Evolutionary conservation across 1,140 invertebrate species (phyloP), one percentile per base, ranked within the genome.

Genomic region (Tetragonula clypearis): DNA sequence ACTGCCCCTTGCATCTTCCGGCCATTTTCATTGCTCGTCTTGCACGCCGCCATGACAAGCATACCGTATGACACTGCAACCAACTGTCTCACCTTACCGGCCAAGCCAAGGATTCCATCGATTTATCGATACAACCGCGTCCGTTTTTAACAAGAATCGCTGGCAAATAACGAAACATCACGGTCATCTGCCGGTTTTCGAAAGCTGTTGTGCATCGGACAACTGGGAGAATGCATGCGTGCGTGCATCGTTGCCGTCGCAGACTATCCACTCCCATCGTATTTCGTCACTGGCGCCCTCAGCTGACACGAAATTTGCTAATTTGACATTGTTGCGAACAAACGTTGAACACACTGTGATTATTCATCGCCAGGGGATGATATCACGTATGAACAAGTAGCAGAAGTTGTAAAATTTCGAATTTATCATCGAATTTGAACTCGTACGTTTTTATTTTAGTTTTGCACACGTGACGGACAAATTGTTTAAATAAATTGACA

Each of bases 221-320:
- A 56, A 79, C 62, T 49, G 8, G 41, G 41, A 82, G 41, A 73
- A 74, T 74, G 58, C 35, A 49, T 49, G 41, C 0, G 9, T 49
- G 41, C 41, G 41, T 49, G 41, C 41, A 65, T 80, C 62, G 30
- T 26, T 5, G 41, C 85, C 86, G 23, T 35, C 71, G n/a, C 6
- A 90, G 90, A 91, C 77, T 65, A 21, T 92, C 84, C 91, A 89
- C 86, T 91, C 86, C 86, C 17, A 35, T 26, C n/a, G 76, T 35
- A 82, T 92, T 89, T 91, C 91, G 86, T 91, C 89, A 88, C 87
- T 89, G 87, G 88, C 88, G 88, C 90, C 90, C 87, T 86, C 88
- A 91, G 88, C 90, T 92, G 90, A 91, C 86, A 78, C 80, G 80
- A 69, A 53, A 2, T 49, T 49, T 30, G 14, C 21, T 19, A 26